Evolutionary conservation across 2,797 vertebrate species (phyloP), one percentile per base, ranked within the genome.

Genomic region (Chelon auratus): DNA sequence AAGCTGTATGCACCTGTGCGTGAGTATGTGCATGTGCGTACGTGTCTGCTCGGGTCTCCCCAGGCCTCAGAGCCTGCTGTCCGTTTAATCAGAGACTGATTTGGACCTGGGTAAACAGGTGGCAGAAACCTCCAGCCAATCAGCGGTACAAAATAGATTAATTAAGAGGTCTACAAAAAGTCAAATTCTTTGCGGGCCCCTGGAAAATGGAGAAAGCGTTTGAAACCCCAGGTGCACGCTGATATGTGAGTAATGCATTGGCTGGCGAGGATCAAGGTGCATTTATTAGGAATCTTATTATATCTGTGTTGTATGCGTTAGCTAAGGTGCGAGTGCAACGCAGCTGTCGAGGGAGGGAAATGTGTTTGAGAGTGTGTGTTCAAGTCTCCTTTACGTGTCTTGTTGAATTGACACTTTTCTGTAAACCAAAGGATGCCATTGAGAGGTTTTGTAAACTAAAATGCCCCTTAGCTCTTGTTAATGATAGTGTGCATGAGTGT

Each of bases 71-170:
- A 80, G 72, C 85, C 85, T 83, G 84, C 87, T 89, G 87, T 92
- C 89, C 42, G 2, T 81, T 91, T 86, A 92, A 91, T 92, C 85
- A 91, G 72, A 84, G 55, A 51, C 83, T 91, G 89, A 91, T 91
- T 91, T 84, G 85, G 82, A 85, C 80, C 81, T 84, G 81, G 63
- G 80, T 92, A 92, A 93, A 92, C 92, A 93, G 91, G 90, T 92
- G 89, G 91, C 79, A 68, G 82, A 89, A 90, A 87, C 80, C 90
- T 89, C 89, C 82, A 91, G 83, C 89, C 91, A 92, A 93, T 92
- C 89, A 93, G 81, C 30, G 79, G 43, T 75, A 89, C 89, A 92
- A 88, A 89, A 87, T 80, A 61, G 85, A 91, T 92, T 88, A 87
- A 91, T 92, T 91, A 92, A 77, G 75, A 72, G 70, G 77, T 83